These are phyloP conservation scores for Cotesia vestalis DNA, from an alignment of 1,140 invertebrate species.

Conservation along the genomic window DNA sequence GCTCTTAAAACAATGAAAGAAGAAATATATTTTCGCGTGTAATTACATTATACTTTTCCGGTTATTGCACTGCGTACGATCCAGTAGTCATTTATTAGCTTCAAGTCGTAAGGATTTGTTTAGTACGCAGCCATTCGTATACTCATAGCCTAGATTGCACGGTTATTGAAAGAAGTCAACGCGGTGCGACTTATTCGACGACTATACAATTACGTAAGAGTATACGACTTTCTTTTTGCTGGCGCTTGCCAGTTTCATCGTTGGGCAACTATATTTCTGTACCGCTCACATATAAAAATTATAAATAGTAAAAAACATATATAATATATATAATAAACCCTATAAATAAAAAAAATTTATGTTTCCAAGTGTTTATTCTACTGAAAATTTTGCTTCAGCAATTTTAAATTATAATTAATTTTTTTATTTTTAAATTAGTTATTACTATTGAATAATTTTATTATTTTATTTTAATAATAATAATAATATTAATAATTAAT, in stretches of 20 bases:
- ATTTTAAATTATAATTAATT: too few species aligned
- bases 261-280: constrained; percentile 27
- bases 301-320: constrained; percentile 12
- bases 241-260: constrained; percentile 34
- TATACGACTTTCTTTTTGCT: constrained; percentile 37
- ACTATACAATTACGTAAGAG: constrained; percentile 30
- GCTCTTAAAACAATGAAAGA: too few species aligned
- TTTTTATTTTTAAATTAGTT: too few species aligned
- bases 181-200: constrained; percentile 17
- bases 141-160: constrained; percentile 13
- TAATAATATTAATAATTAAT: too few species aligned
- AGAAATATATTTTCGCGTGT: neutral
- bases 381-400: too few species aligned
- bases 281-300: constrained; percentile 8
- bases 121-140: constrained; percentile 10
- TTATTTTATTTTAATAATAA: too few species aligned
- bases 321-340: constrained; percentile 4
- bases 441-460: too few species aligned
- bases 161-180: constrained; percentile 25
- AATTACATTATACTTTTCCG: constrained; percentile 5
- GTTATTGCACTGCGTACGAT: constrained; percentile 12
- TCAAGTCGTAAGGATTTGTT: neutral
- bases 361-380: too few species aligned
- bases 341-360: neutral
- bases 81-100: too few species aligned